phyloP scores from a whole-genome alignment of 2,888 invertebrate genomes.

The Plagodis pulveraria region DNA sequence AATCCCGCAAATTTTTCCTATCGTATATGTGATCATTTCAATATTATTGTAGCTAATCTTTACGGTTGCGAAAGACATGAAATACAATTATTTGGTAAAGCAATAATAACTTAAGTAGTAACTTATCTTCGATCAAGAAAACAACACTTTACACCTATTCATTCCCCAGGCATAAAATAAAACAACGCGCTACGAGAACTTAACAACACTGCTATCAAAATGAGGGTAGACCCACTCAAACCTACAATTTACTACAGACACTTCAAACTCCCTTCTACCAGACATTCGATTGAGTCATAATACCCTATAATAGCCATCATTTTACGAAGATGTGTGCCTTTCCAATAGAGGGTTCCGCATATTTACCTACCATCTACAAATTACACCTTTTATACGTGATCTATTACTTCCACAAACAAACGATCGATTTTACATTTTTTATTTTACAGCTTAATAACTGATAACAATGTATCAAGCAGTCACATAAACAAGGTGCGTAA shows the following conservation, averaged over 20 bases:
- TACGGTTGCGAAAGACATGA: neutral
- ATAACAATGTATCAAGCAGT: conserved; percentile 52
- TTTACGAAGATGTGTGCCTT: conserved; percentile 70
- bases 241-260: conserved; percentile 74
- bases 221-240: conserved; percentile 53
- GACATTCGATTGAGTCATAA: conserved; percentile 79
- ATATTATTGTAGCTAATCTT: neutral
- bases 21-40: too few species aligned
- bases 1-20: too few species aligned
- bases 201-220: conserved; percentile 38
- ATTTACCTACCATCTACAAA: conserved; percentile 60
- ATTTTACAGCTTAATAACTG: conserved; percentile 40
- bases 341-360: conserved; percentile 60
- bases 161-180: conserved; percentile 24
- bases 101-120: neutral
- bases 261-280: conserved; percentile 61
- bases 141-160: conserved; percentile 1
- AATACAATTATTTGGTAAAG: neutral
- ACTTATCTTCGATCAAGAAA: conserved; percentile 9
- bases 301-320: conserved; percentile 60
- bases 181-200: conserved; percentile 30
- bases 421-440: conserved; percentile 19
- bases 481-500: conserved; percentile 62
- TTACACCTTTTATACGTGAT: conserved; percentile 67
- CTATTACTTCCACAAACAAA: conserved; percentile 58